Conservation (phyloP, 2,113 vertebrate genomes). For the Cephalopholis sonnerati region DNA sequence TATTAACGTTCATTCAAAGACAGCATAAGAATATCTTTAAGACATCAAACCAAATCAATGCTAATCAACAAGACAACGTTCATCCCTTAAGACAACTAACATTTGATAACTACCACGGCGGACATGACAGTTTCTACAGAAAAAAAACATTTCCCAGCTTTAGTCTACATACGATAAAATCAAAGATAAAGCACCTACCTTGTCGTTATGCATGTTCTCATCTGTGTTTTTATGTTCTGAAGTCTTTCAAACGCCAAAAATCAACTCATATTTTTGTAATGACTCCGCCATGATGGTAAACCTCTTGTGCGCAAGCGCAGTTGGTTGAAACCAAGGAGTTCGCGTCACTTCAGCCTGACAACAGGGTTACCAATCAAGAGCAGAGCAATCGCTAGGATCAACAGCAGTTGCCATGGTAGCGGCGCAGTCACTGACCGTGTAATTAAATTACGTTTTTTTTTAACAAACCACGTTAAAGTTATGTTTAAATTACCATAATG, state of each 20-base stretch:
- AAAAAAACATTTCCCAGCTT: neutral
- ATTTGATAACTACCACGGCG: neutral
- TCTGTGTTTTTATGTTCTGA: neutral
- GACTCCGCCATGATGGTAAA: slow-evolving; percentile 74
- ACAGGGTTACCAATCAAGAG: slow-evolving; percentile 67
- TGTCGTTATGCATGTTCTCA: slow-evolving; percentile 77
- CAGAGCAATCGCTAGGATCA: slow-evolving; percentile 53
- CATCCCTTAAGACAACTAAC: neutral
- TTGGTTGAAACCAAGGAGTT: slow-evolving; percentile 67
- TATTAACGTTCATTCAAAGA: neutral
- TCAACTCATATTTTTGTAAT: slow-evolving; percentile 38
- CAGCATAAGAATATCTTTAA: neutral
- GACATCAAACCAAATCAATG: neutral
- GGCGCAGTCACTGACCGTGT: no score
- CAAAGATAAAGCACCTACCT: slow-evolving; percentile 64
- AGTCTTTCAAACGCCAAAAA: slow-evolving; percentile 4
- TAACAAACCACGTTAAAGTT: neutral
- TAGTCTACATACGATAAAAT: accelerated
- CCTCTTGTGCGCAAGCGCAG: slow-evolving; percentile 70
- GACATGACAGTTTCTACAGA: neutral
- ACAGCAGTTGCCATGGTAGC: slow-evolving; percentile 56
- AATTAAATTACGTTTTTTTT: neutral
- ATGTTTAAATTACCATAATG: neutral
- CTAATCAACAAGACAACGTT: neutral
- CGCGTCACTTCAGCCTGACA: slow-evolving; percentile 78